Percentiles rank a stretch among this genome's conserved stretches.
phyloP scores from a whole-genome alignment of 2,113 vertebrate genomes.

The Amphiprion ocellaris region DNA sequence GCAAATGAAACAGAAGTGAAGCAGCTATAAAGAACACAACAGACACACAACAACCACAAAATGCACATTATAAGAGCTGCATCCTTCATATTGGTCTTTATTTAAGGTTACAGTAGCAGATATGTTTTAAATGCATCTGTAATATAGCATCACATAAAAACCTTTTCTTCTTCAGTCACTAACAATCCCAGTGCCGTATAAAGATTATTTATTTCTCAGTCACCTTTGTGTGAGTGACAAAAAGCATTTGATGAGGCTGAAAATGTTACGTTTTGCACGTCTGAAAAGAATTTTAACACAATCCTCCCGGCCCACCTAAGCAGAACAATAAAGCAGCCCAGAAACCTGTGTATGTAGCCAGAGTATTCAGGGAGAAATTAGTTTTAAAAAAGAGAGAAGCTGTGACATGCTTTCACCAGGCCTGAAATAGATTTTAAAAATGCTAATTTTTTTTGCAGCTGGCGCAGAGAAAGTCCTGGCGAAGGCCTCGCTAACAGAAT shows the following conservation, averaged over 20 bases:
- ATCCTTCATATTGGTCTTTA: not conserved
- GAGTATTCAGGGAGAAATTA: slow-evolving; percentile 8
- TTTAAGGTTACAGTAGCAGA: not conserved
- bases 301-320: slow-evolving; percentile 4
- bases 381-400: slow-evolving; percentile 1
- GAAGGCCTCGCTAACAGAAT: slow-evolving; percentile 25
- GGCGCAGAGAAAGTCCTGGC: slow-evolving; percentile 26
- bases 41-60: not conserved
- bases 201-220: slow-evolving; percentile 6
- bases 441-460: slow-evolving; percentile 7
- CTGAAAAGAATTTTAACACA: slow-evolving; percentile 10
- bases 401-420: slow-evolving; percentile 8
- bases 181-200: not conserved
- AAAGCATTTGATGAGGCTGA: slow-evolving; percentile 25
- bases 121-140: not conserved
- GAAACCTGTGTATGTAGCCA: not conserved
- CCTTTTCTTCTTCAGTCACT: not conserved
- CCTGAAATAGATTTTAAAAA: slow-evolving; percentile 39
- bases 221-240: slow-evolving; percentile 1
- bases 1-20: not conserved
- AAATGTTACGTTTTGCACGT: not conserved
- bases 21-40: not conserved
- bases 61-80: not conserved
- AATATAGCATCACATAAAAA: slow-evolving; percentile 4
- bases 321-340: slow-evolving; percentile 34